These are phyloP conservation scores for Panorpa germanica DNA, from an alignment of 2,888 invertebrate genomes.

Conservation along the genomic window DNA sequence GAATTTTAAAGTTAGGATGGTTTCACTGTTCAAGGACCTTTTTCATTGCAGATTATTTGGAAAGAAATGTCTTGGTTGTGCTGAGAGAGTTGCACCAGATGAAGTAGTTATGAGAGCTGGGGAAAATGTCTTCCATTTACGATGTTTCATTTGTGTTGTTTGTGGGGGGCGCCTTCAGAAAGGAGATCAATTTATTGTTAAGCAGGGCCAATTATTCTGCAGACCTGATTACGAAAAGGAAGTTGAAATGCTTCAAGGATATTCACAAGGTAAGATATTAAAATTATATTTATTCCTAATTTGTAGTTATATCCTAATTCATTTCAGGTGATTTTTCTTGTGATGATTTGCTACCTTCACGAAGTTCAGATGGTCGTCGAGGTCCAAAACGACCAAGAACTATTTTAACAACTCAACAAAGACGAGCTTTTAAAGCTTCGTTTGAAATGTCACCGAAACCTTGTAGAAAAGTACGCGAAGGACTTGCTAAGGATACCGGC, in stretches of 20 bases:
- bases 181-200: conserved; percentile 66
- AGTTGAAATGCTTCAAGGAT: conserved; percentile 48
- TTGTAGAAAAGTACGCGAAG: conserved; percentile 63
- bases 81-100: conserved; percentile 47
- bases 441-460: conserved; percentile 76
- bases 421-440: conserved; percentile 67
- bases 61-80: conserved; percentile 56
- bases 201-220: conserved; percentile 59
- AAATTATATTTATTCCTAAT: conserved; percentile 3
- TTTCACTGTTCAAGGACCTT: too few species aligned
- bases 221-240: conserved; percentile 65
- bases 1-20: too few species aligned
- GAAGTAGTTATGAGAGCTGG: conserved; percentile 65
- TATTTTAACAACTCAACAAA: conserved; percentile 64
- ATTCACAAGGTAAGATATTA: conserved; percentile 25
- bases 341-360: conserved; percentile 36
- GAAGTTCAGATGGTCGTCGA: conserved; percentile 40
- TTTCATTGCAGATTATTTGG: conserved; percentile 38
- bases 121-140: conserved; percentile 56
- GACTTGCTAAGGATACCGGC: conserved; percentile 68
- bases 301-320: conserved; percentile 6
- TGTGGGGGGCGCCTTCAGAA: conserved; percentile 58
- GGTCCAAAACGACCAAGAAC: conserved; percentile 70
- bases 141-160: conserved; percentile 62
- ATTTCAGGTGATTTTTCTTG: conserved; percentile 32